Percentiles rank a stretch among this genome's conserved stretches.
Conservation (phyloP, 2,797 vertebrate genomes). For the Scarus forsteni region DNA sequence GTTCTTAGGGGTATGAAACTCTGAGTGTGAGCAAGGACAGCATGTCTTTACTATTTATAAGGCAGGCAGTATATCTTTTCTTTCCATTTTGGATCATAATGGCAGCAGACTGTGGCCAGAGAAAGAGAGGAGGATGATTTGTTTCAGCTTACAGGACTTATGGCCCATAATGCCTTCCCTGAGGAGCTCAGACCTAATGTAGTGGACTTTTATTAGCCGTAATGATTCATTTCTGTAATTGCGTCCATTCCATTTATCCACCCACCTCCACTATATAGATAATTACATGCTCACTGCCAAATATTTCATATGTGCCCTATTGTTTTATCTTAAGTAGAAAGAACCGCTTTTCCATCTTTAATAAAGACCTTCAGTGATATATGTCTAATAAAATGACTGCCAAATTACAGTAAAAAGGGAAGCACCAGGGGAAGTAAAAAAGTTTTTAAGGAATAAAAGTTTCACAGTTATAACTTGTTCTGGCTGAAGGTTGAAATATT, state of each 20-base stretch:
- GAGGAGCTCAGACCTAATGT: constrained; percentile 61
- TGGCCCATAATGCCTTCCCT: constrained; percentile 66
- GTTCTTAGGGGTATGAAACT: neutral
- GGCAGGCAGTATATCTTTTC: constrained; percentile 9
- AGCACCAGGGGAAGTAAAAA: too few relatives aligned
- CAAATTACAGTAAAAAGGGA: too few relatives aligned
- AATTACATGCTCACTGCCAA: constrained; percentile 40
- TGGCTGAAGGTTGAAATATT: too few relatives aligned
- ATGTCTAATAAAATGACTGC: neutral
- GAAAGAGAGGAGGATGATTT: constrained; percentile 55
- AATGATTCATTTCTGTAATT: constrained; percentile 64
- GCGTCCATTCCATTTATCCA: constrained; percentile 43
- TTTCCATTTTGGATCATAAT: constrained; percentile 31
- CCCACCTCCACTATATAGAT: constrained; percentile 42
- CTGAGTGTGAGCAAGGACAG: neutral
- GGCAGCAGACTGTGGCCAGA: constrained; percentile 24
- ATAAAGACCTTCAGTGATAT: neutral
- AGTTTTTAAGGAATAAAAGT: too few relatives aligned
- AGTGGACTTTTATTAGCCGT: constrained; percentile 66
- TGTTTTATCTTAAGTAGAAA: constrained; percentile 25
- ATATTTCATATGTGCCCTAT: constrained; percentile 22
- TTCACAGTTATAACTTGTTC: too few relatives aligned
- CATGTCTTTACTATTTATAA: neutral
- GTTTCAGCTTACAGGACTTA: constrained; percentile 60
- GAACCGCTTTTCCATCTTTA: neutral